Evolutionary conservation across 1,140 invertebrate genomes (phyloP).

Genomic region (Lasioglossum albipes): DNA sequence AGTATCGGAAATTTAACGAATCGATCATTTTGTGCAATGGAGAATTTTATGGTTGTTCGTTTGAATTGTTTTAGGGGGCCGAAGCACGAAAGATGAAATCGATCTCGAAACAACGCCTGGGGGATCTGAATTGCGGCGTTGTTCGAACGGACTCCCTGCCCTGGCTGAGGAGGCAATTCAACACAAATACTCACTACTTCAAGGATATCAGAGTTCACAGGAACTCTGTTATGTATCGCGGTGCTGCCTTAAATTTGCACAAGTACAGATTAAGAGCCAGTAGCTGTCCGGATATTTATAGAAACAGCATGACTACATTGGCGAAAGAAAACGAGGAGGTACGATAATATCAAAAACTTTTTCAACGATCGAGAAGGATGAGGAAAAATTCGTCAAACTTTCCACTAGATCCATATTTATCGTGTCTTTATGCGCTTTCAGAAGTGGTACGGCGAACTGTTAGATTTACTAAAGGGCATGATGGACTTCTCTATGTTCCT

Average conservation of each 20-base stretch:
- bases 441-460: conserved; percentile 88
- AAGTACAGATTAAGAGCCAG: conserved; percentile 91
- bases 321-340: conserved; percentile 88
- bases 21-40: too few relatives aligned
- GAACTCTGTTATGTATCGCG: conserved; percentile 91
- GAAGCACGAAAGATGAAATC: conserved; percentile 64
- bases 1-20: too few relatives aligned
- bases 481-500: conserved; percentile 90
- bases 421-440: conserved; percentile 74
- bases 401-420: too few relatives aligned
- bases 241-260: conserved; percentile 89
- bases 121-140: conserved; percentile 53
- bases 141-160: conserved; percentile 74
- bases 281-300: conserved; percentile 94
- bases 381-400: too few relatives aligned
- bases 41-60: neutral
- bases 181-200: conserved; percentile 85
- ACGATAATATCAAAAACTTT: neutral
- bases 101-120: conserved; percentile 59
- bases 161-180: conserved; percentile 83
- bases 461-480: conserved; percentile 86
- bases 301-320: conserved; percentile 93
- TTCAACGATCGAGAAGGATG: neutral
- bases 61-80: conserved; percentile 50
- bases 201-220: conserved; percentile 88